phyloP scores from a whole-genome alignment of 2,888 invertebrate species.

The Sarcophaga variegata region DNA sequence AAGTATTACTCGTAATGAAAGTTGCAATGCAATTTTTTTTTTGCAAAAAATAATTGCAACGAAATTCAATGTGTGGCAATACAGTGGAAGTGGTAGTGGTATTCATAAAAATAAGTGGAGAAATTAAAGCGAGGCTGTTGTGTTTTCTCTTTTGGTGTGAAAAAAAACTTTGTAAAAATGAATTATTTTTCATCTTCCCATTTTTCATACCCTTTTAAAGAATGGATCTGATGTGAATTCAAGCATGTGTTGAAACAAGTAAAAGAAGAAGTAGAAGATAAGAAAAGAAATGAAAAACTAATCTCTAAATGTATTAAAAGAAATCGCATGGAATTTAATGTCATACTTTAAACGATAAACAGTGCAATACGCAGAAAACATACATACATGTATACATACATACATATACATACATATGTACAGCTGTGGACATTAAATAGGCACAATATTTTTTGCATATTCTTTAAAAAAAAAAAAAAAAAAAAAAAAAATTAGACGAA shows the following conservation, averaged over 20 bases:
- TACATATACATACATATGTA: background rate
- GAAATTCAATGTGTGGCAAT: constrained; percentile 21
- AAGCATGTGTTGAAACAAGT: constrained; percentile 52
- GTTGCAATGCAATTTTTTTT: background rate
- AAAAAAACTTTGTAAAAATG: background rate
- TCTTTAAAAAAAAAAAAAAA: too few species aligned
- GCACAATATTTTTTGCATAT: too few species aligned
- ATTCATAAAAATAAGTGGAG: background rate
- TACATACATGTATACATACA: background rate
- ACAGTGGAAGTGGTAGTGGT: background rate
- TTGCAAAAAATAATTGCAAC: constrained; percentile 42
- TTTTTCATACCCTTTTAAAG: background rate
- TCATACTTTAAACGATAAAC: constrained; percentile 60
- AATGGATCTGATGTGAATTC: constrained; percentile 44
- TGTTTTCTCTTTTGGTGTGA: background rate
- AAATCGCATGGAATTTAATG: constrained; percentile 62
- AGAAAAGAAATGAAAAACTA: background rate
- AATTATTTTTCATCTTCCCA: background rate
- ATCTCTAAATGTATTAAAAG: constrained; percentile 59
- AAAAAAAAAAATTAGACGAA: too few species aligned
- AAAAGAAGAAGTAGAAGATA: too few species aligned
- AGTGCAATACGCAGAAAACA: constrained; percentile 23
- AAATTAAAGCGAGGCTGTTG: background rate
- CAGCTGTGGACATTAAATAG: too few species aligned
- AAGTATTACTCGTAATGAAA: background rate